A percentile compares a stretch with the other conserved stretches of the same genome.
Evolutionary conservation across 2,888 invertebrate species (phyloP).

Genomic region (Netelia virgata): DNA sequence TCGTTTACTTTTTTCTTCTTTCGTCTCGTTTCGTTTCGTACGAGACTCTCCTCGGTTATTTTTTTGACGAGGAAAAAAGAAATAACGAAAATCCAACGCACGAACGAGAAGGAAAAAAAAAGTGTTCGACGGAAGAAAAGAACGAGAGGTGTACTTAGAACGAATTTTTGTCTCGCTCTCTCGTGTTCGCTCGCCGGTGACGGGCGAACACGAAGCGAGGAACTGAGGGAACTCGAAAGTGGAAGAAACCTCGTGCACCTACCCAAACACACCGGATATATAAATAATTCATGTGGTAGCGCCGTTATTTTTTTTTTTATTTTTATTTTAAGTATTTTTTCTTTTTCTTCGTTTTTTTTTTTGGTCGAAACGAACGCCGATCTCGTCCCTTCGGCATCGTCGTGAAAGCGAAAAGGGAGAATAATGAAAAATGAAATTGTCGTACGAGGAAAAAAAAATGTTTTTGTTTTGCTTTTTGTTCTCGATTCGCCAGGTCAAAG

Average conservation of each 20-base stretch:
- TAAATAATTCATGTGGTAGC: slow-evolving; percentile 57
- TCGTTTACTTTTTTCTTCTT: not conserved
- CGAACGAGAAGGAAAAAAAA: too few relatives aligned
- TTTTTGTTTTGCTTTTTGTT: not conserved
- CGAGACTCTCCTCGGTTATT: not conserved
- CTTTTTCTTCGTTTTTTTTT: not conserved
- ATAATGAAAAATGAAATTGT: not conserved
- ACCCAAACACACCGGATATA: slow-evolving; percentile 64
- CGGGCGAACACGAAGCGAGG: not conserved
- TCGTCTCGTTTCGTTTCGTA: too few relatives aligned
- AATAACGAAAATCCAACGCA: not conserved
- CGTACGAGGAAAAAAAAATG: too few relatives aligned
- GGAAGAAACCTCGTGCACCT: slow-evolving; percentile 41
- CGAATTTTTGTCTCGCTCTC: slow-evolving; percentile 17
- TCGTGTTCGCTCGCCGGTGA: not conserved
- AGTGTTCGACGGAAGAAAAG: too few relatives aligned
- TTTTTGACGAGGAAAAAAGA: not conserved
- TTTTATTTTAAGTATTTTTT: not conserved
- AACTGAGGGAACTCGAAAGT: slow-evolving; percentile 5
- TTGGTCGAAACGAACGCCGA: not conserved
- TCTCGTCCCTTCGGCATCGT: too few relatives aligned
- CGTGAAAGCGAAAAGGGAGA: too few relatives aligned
- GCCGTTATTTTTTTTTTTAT: slow-evolving; percentile 17
- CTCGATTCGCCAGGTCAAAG: slow-evolving; percentile 90
- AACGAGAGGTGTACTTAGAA: not conserved